Evolutionary conservation across 2,797 vertebrate genomes (phyloP), one percentile per base, ranked within the genome.

Genomic region (Cossypha caffra): DNA sequence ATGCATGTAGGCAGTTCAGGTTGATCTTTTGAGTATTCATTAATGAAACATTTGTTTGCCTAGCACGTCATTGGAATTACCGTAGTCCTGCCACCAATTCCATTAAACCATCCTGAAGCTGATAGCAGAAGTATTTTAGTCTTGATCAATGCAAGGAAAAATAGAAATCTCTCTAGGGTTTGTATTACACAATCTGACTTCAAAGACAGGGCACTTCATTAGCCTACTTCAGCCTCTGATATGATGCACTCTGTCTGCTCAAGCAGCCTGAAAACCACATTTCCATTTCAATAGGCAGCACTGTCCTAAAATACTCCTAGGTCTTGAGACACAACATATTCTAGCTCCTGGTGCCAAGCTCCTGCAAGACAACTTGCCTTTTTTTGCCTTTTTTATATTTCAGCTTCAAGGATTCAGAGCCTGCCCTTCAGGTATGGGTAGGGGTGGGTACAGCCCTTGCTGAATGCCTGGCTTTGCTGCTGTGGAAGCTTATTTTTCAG

Each of bases 241-340:
- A 0, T 10, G 37, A 84, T 50, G 15, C 37, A 38, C 35, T 80
- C 28, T n/a, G 38, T 69, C 68, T 59, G 62, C 66, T 88, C 77
- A 38, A 77, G 52, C 52, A 69, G 86, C 64, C 82, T 69, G 48
- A 55, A 86, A 93, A 79, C 6, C 58, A 38, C 69, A 78, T 95
- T 95, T 95, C 88, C 79, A 75, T 92, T 78, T 88, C 91, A 89
- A 81, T 59, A 76, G 45, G 66, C 79, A 91, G 59, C 66, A 35
- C 55, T 75, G 71, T 63, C 81, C 85, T 91, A 68, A 96, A 84
- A 79, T 59, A 78, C 58, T 66, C 55, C 43, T 19, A 42, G 62
- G 69, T 59, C 66, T 81, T 93, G 73, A 86, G 86, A 81, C 51
- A 67, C 48, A 86, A 59, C 57, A 33, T 26, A 48, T 63, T 61